Percentiles rank a stretch among this genome's conserved stretches.
These are phyloP conservation scores for Porites australiensis DNA, from an alignment of 64 coral and sea anemone genomes.

Conservation along the genomic window DNA sequence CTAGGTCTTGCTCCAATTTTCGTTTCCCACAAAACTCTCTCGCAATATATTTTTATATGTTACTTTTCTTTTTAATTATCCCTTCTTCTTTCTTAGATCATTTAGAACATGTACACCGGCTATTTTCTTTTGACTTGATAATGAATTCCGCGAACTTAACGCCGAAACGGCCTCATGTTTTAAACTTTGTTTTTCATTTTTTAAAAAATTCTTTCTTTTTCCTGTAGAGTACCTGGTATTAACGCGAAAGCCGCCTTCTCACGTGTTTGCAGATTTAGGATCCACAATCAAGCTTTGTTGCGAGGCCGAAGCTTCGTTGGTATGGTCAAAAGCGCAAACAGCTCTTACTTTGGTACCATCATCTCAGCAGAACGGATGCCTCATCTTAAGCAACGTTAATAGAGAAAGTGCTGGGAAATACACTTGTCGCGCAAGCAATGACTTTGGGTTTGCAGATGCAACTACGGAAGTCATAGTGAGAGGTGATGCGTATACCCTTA, in stretches of 20 bases:
- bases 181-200: background rate
- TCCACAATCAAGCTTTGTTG: background rate
- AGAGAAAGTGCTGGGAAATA: background rate
- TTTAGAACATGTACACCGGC: no score
- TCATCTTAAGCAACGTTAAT: background rate
- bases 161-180: no score
- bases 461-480: background rate
- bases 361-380: constrained; percentile 14
- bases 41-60: no score
- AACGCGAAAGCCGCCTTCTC: background rate
- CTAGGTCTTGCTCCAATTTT: no score
- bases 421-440: background rate
- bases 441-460: background rate
- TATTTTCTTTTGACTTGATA: no score
- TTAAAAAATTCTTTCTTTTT: no score
- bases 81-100: no score
- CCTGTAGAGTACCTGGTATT: background rate
- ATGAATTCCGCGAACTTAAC: no score
- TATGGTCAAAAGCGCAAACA: background rate
- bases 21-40: no score
- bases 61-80: no score
- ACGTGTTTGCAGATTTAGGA: background rate
- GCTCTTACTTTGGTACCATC: background rate
- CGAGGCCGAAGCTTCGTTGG: background rate
- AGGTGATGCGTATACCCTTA: no score